Base-by-base conservation (phyloP, 2,113 vertebrate species). In the Trochalopteron elliotii region DNA sequence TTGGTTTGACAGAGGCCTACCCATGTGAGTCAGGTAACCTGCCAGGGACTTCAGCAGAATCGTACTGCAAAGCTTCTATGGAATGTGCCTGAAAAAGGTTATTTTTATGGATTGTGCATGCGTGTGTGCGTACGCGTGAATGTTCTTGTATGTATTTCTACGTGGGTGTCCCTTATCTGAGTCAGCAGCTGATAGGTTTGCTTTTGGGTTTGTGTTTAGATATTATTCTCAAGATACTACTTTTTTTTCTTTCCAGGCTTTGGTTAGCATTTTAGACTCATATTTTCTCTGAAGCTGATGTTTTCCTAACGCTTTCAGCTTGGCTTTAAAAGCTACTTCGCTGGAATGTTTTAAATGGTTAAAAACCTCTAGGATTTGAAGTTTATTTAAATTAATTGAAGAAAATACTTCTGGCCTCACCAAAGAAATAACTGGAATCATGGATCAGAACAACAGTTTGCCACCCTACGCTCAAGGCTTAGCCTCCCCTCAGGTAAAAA, bases 401-500 rank as follows among this genome's bases (percentile, higher is more conserved):
- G 45, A 68, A 90, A 42, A 33, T 67, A 84, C 45, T 84, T 89
- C 56, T 80, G 85, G 72, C 61, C 49, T 86, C 39, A 95, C 94
- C 82, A 71, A 95, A 91, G 95, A 97, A 97, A 50, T 83, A 84
- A 95, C 78, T 76, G 70, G 59, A 93, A 94, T 87, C 93, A 99
- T 99, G 99, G 99, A 99, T 98, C 99, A 99, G 97, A 99, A 99
- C 98, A 99, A 98, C 98, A 99, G 99, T 95, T 96, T 99, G 89
- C 98, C 99, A 15, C 96, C 99, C 22, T 99, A 99, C 0, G 97
- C 98, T 83, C 99, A 99, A 98, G 99, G 99, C 40, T 96, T 99
- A 97, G 98, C 99, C n/a, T 99, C 99, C 45, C 99, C 99, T 74
- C 99, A 98, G 99, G 99, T 99, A 98, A 98, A 74, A 53, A n/a